phyloP scores from a whole-genome alignment of 2,797 vertebrate genomes.

The Pristis pectinata region DNA sequence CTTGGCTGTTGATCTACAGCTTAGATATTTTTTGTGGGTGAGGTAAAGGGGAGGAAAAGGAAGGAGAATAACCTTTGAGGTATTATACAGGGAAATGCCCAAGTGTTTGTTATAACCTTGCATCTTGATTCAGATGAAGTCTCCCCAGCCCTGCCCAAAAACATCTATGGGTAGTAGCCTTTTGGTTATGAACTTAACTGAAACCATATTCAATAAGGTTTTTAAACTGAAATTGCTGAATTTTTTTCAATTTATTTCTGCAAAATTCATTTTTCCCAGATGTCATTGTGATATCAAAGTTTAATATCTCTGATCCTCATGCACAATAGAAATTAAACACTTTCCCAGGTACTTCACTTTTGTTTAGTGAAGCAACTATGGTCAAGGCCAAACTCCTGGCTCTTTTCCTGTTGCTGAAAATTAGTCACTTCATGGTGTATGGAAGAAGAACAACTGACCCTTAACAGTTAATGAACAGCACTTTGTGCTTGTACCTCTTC shows the following conservation, averaged over 20 bases:
- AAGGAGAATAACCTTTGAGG: not conserved
- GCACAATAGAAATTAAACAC: not conserved
- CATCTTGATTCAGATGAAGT: not conserved
- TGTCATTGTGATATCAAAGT: not conserved
- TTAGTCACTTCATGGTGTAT: not conserved
- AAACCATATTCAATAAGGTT: not conserved
- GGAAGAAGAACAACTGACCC: not conserved
- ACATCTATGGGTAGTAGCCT: not conserved
- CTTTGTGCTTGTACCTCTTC: not conserved
- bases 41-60: not conserved
- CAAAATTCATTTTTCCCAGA: not conserved
- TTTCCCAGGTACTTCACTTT: not conserved
- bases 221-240: conserved; percentile 26
- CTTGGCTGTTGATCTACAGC: not conserved
- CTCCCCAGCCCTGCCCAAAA: not conserved
- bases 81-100: no score
- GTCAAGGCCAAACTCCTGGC: not conserved
- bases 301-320: not conserved
- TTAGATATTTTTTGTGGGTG: not conserved
- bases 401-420: not conserved
- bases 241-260: not conserved
- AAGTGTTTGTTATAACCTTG: not conserved
- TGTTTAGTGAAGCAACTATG: not conserved
- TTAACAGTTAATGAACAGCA: not conserved
- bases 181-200: not conserved